These are phyloP conservation scores for Polylopha cassiicola DNA, from an alignment of 2,888 invertebrate genomes.

Conservation along the genomic window DNA sequence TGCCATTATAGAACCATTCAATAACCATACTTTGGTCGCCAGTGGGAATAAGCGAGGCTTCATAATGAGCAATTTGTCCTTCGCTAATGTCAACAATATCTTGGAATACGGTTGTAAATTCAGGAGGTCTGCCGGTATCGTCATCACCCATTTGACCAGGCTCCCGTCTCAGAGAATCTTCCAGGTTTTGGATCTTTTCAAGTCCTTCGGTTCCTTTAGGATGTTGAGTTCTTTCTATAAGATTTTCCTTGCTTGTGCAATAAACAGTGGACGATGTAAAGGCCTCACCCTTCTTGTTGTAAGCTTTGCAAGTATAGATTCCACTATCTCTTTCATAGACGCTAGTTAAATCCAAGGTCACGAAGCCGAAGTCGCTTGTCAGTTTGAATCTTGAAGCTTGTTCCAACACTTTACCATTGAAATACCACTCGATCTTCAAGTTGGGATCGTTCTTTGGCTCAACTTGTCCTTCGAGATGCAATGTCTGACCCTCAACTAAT, in stretches of 20 bases:
- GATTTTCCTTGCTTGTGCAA: constrained; percentile 87
- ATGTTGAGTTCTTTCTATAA: constrained; percentile 94
- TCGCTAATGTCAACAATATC: constrained; percentile 90
- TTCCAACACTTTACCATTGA: constrained; percentile 91
- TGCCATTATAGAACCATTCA: constrained; percentile 97
- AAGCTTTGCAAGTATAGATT: constrained; percentile 94
- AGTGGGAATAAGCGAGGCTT: constrained; percentile 95
- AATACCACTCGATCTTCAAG: constrained; percentile 94
- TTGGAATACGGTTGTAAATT: constrained; percentile 91
- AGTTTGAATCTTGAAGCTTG: constrained; percentile 94
- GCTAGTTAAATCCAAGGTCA: constrained; percentile 93
- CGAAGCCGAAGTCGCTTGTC: constrained; percentile 97
- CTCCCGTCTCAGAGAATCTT: constrained; percentile 87
- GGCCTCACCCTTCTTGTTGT: constrained; percentile 91
- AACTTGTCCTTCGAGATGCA: constrained; percentile 96
- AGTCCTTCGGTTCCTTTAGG: constrained; percentile 96
- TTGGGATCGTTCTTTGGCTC: constrained; percentile 96
- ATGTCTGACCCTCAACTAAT: constrained; percentile 87
- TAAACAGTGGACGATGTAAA: constrained; percentile 94
- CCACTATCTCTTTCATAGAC: constrained; percentile 96
- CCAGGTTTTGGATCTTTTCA: constrained; percentile 93
- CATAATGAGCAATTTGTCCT: constrained; percentile 98
- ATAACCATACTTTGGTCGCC: constrained; percentile 96
- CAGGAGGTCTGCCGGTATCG: constrained; percentile 90
- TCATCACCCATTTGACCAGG: constrained; percentile 82